Percentiles rank a stretch among this genome's conserved stretches.
Conservation (phyloP, 1,140 invertebrate species). For the Plodia interpunctella region DNA sequence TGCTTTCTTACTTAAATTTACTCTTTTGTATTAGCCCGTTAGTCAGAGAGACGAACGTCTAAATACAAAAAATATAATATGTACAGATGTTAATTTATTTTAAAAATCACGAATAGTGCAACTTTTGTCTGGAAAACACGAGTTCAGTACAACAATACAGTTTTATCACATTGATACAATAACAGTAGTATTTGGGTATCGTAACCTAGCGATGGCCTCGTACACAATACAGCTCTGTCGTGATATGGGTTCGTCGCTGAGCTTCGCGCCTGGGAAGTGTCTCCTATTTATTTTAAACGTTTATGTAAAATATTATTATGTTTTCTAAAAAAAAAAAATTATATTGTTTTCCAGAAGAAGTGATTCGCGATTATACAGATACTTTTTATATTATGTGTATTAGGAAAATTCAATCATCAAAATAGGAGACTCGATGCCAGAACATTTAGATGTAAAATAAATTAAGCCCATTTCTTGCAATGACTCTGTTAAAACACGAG, state of each 20-base stretch:
- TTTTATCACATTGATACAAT: constrained; percentile 42
- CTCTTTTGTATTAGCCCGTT: no score
- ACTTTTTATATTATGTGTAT: no score
- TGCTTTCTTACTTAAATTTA: no score
- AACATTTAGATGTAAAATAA: background rate
- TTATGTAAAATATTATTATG: no score
- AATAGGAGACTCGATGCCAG: background rate
- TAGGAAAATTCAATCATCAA: background rate
- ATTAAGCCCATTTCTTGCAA: background rate
- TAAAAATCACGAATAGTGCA: background rate
- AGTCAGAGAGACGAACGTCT: no score
- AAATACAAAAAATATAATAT: no score
- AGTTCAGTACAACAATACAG: constrained; percentile 26
- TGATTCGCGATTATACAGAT: background rate
- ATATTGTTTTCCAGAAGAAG: no score
- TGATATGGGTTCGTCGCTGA: constrained; percentile 12
- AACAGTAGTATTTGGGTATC: constrained; percentile 22
- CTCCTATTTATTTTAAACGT: no score
- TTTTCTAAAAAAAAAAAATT: no score
- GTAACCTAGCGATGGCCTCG: constrained; percentile 34
- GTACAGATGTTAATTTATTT: no score
- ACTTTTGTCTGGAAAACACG: background rate
- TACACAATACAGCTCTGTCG: constrained; percentile 15
- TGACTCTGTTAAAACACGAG: background rate
- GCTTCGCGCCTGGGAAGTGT: background rate